Evolutionary conservation across 2,888 invertebrate genomes (phyloP), one percentile per base, ranked within the genome.

Genomic region (Catocala fraxini): DNA sequence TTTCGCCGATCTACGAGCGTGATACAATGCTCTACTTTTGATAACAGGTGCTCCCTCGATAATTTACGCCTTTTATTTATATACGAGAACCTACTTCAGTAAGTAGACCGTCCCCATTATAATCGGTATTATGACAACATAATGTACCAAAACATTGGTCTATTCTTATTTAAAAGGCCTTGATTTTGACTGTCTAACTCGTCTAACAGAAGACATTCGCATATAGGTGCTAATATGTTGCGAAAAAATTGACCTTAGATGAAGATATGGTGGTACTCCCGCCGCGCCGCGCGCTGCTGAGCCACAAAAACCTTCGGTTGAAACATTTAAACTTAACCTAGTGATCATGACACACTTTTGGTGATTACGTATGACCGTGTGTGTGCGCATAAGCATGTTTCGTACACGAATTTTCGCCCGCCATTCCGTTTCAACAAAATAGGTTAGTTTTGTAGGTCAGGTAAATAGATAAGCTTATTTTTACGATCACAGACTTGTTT

Each of bases 261-360:
- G 43, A 54, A 55, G 62, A 57, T 64, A 74, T 67, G 76, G 71
- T 73, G 75, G 52, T 65, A 64, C 70, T 61, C 59, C 51, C 59
- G 56, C 11, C 33, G 52, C 59, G 46, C 62, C 46, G 61, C 51
- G 48, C 54, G 39, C 58, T 54, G 69, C 62, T 61, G 49, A 67
- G 51, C 55, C 39, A 56, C 63, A 66, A 67, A 75, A 75, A 75
- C 75, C 75, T 75, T 75, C 75, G 64, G 66, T 88, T 88, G 71
- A 60, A 74, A 73, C 75, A 88, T 91, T 92, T 93, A 93, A 94
- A 94, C 93, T 94, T 94, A 91, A 94, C 94, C 94, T 86, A 94
- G 89, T 94, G 93, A 92, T 93, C 94, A 93, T 94, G 94, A 93
- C 94, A 93, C 81, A 94, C 92, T 90, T 94, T 86, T 80, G 79